These are phyloP conservation scores for Thereva nobilitata DNA, from an alignment of 2,888 invertebrate species.

Conservation along the genomic window DNA sequence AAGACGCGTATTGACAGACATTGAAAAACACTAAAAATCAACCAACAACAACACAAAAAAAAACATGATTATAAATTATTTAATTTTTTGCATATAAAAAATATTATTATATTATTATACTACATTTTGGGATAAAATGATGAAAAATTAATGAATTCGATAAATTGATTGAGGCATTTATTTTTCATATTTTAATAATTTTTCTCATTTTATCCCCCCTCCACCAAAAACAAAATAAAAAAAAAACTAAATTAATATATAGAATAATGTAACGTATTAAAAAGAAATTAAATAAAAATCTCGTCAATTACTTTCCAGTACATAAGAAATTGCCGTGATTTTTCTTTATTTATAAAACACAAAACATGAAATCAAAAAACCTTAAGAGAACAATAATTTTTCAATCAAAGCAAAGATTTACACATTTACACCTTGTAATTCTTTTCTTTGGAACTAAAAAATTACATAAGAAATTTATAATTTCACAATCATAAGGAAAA, in stretches of 20 bases:
- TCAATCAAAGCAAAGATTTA: no score
- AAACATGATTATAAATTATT: no score
- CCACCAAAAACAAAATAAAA: no score
- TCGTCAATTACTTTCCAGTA: slow-evolving; percentile 10
- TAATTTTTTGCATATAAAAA: background rate
- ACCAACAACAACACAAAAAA: no score
- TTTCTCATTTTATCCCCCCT: slow-evolving; percentile 22
- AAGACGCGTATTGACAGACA: slow-evolving; percentile 26
- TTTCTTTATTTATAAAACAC: slow-evolving; percentile 8
- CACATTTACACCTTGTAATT: no score
- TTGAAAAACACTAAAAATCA: slow-evolving; percentile 8
- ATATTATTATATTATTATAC: slow-evolving; percentile 15
- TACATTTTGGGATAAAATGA: slow-evolving; percentile 11
- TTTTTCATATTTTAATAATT: slow-evolving; percentile 11
- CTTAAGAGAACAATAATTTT: background rate
- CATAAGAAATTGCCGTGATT: slow-evolving; percentile 7
- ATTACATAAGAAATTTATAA: no score
- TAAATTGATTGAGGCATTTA: slow-evolving; percentile 31
- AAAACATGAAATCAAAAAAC: slow-evolving; percentile 14
- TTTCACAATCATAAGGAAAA: no score
- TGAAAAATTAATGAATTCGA: slow-evolving; percentile 2
- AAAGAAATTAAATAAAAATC: no score
- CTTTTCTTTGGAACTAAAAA: no score
- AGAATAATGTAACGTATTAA: background rate
- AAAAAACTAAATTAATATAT: no score